Base-by-base conservation (phyloP, 2,113 vertebrate genomes). In the Apodemus sylvaticus region DNA sequence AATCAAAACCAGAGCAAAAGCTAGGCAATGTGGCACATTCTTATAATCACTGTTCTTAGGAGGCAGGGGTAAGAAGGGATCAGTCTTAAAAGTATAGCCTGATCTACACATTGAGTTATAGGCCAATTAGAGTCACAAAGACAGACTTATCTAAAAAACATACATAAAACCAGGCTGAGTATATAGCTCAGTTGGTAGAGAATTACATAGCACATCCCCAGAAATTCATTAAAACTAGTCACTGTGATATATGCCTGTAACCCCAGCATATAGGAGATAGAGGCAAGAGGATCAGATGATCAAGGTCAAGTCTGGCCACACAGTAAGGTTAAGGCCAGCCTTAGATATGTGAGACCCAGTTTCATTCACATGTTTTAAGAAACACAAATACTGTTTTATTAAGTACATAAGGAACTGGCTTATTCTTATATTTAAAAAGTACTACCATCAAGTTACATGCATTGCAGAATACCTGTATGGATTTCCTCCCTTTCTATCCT, bases 1-100 rank as follows among this genome's bases (percentile, higher is more conserved):
- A 88, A 8, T 34, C 29, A 87, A 94, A 93, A 94, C 29, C 39
- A 91, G 36, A 95, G 29, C n/a, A 71, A 96, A 39, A 36, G 45
- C 64, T 70, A n/a, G 42, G 83, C 62, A 68, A 31, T 34, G 29
- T 6, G 42, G n/a, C 42, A 36, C 14, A 68, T 2, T 13, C 42
- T 16, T 58, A 58, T 17, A 58, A 58, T 58, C 55, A 58, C 16
- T 17, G 55, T 58, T 58, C 55, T 58, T 51, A 7, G 45, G 16
- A 53, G 31, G 19, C 45, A n/a, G 79, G 1, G 31, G 42, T 14
- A 58, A 36, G 26, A 86, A 17, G 62, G 45, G 29, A 86, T 45
- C 68, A 20, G 19, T 58, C 55, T 58, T 36, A 36, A 36, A 31
- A 36, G 45, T 34, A 42, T 68, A 70, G 29, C 17, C 6, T 22